phyloP scores from a whole-genome alignment of 2,888 invertebrate genomes.

The Glaucopsyche alexis region DNA sequence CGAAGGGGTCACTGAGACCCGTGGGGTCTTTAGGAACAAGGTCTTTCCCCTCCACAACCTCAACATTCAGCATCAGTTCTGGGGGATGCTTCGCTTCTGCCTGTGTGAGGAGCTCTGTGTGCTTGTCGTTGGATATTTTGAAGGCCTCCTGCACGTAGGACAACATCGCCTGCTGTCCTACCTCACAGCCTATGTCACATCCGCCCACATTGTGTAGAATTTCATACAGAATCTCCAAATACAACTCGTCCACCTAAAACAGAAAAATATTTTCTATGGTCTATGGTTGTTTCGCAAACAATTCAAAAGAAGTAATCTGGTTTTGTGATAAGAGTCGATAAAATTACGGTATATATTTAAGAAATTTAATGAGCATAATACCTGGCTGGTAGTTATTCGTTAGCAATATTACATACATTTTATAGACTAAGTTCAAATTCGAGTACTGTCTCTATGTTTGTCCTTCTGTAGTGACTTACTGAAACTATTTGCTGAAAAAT shows the following conservation, averaged over 20 bases:
- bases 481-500: neutral
- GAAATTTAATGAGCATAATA: too few relatives aligned
- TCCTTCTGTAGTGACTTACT: neutral
- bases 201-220: conserved; percentile 92
- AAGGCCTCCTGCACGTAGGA: conserved; percentile 89
- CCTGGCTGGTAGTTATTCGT: too few relatives aligned
- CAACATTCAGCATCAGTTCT: conserved; percentile 90
- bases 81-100: conserved; percentile 91
- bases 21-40: conserved; percentile 91
- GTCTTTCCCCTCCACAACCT: conserved; percentile 92
- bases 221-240: conserved; percentile 90
- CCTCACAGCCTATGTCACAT: conserved; percentile 85
- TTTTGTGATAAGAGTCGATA: too few relatives aligned
- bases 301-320: too few relatives aligned
- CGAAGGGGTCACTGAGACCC: conserved; percentile 98
- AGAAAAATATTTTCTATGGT: neutral
- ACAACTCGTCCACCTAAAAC: conserved; percentile 90
- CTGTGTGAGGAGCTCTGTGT: conserved; percentile 84
- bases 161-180: conserved; percentile 84
- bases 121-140: conserved; percentile 87
- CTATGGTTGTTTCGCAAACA: too few relatives aligned
- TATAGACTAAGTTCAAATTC: too few relatives aligned
- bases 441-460: too few relatives aligned
- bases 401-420: too few relatives aligned
- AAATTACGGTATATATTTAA: too few relatives aligned